Percentiles rank a stretch among this genome's conserved stretches.
Conservation (phyloP, 2,797 vertebrate species). For the Crenichthys baileyi region DNA sequence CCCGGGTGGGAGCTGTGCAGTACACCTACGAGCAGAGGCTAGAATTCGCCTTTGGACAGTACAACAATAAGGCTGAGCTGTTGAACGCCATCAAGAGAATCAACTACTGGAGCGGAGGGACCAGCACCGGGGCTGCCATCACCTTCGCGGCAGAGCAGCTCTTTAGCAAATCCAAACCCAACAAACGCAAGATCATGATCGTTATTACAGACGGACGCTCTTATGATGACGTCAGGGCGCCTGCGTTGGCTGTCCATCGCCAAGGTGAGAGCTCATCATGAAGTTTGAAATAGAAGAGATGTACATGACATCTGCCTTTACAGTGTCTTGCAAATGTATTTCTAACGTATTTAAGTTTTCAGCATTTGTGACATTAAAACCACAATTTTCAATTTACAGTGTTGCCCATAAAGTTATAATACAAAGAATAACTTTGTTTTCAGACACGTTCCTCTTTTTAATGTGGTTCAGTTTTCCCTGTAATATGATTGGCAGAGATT, state of each 20-base stretch:
- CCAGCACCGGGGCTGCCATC: constrained; percentile 97
- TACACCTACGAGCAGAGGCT: constrained; percentile 98
- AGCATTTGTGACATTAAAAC: not conserved
- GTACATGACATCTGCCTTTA: not conserved
- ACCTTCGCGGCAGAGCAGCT: constrained; percentile 90
- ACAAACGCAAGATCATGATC: constrained; percentile 97
- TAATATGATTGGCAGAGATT: too few relatives aligned
- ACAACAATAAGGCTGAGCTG: constrained; percentile 88
- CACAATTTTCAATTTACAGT: not conserved
- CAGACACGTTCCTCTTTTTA: too few relatives aligned
- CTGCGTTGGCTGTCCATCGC: constrained; percentile 87
- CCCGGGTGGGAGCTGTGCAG: constrained; percentile 92
- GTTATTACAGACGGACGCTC: constrained; percentile 96
- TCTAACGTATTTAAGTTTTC: not conserved
- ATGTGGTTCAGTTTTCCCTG: too few relatives aligned
- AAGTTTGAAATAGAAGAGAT: not conserved
- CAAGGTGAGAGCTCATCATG: constrained; percentile 83
- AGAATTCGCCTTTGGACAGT: constrained; percentile 91
- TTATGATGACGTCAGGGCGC: constrained; percentile 90
- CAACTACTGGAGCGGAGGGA: constrained; percentile 97
- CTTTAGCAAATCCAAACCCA: constrained; percentile 96
- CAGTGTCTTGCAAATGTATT: not conserved
- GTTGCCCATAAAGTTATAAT: not conserved
- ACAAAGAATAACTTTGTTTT: too few relatives aligned
- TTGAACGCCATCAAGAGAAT: constrained; percentile 91